Evolutionary conservation across 2,888 invertebrate genomes (phyloP).

Genomic region (Dasypogon diadema): DNA sequence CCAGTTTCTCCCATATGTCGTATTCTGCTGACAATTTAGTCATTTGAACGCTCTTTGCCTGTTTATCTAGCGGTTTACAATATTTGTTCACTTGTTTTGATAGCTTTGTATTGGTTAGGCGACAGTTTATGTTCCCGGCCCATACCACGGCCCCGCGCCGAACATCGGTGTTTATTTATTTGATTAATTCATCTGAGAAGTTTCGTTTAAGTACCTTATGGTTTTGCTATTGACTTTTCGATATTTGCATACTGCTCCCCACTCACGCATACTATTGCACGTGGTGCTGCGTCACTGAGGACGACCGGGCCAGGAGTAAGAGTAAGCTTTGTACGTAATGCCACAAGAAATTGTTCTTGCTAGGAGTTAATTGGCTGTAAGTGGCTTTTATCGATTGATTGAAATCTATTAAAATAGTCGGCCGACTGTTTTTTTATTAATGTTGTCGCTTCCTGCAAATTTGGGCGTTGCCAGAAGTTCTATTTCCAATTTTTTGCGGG

Average conservation of each 20-base stretch:
- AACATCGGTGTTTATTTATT: slow-evolving; percentile 16
- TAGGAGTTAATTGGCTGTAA: slow-evolving; percentile 44
- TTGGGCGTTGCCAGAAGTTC: background rate
- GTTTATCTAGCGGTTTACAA: slow-evolving; percentile 25
- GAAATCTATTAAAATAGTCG: slow-evolving; percentile 30
- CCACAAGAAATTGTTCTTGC: slow-evolving; percentile 28
- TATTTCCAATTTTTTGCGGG: too few species aligned
- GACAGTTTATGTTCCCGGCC: background rate
- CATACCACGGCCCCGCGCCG: background rate
- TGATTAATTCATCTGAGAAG: slow-evolving; percentile 43
- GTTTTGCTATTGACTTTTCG: slow-evolving; percentile 2
- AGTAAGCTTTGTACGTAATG: slow-evolving; percentile 6
- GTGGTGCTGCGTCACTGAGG: slow-evolving; percentile 17
- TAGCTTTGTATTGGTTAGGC: background rate
- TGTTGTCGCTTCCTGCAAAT: background rate
- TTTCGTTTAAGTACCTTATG: slow-evolving; percentile 11
- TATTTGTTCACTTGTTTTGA: slow-evolving; percentile 16
- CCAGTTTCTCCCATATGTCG: background rate
- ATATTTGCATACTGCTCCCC: slow-evolving; percentile 37
- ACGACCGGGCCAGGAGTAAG: background rate
- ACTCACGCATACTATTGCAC: background rate
- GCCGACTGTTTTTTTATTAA: slow-evolving; percentile 20
- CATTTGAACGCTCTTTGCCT: slow-evolving; percentile 28
- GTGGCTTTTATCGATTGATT: slow-evolving; percentile 49
- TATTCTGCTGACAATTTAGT: slow-evolving; percentile 32